A percentile compares a stretch with the other conserved stretches of the same genome.
Conservation (phyloP, 1,140 invertebrate species). For the Drosophila triauraria region DNA sequence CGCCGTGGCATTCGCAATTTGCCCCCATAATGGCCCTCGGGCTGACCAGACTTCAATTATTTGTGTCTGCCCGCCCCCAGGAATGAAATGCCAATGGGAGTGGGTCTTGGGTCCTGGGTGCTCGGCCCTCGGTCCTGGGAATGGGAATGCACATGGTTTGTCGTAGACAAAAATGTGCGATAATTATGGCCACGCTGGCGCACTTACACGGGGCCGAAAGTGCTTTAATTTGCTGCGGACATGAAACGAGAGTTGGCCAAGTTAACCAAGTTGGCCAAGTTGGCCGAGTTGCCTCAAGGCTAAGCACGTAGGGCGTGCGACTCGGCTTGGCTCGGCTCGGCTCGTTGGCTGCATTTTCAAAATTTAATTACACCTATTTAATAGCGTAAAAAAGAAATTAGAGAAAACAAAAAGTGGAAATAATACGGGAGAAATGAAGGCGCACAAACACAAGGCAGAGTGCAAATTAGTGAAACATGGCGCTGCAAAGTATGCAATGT, state of each 20-base stretch:
- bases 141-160: constrained; percentile 54
- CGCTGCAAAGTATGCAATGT: constrained; percentile 63
- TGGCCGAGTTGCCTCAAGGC: constrained; percentile 50
- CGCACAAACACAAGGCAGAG: constrained; percentile 56
- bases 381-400: constrained; percentile 69
- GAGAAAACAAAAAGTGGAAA: constrained; percentile 35
- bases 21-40: constrained; percentile 27
- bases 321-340: constrained; percentile 2
- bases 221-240: constrained; percentile 70
- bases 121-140: not conserved
- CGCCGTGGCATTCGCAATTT: constrained; percentile 11
- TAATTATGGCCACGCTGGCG: constrained; percentile 60
- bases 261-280: constrained; percentile 22
- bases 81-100: constrained; percentile 6
- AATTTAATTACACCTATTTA: constrained; percentile 79
- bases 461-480: constrained; percentile 77
- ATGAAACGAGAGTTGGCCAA: constrained; percentile 57
- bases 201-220: constrained; percentile 42
- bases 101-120: not conserved
- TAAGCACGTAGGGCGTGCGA: constrained; percentile 33
- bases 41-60: constrained; percentile 49
- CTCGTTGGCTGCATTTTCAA: constrained; percentile 39
- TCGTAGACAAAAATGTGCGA: constrained; percentile 65
- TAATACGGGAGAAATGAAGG: constrained; percentile 14
- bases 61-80: constrained; percentile 33